Conservation (phyloP, 2,113 vertebrate species). For the Nothobranchius furzeri region DNA sequence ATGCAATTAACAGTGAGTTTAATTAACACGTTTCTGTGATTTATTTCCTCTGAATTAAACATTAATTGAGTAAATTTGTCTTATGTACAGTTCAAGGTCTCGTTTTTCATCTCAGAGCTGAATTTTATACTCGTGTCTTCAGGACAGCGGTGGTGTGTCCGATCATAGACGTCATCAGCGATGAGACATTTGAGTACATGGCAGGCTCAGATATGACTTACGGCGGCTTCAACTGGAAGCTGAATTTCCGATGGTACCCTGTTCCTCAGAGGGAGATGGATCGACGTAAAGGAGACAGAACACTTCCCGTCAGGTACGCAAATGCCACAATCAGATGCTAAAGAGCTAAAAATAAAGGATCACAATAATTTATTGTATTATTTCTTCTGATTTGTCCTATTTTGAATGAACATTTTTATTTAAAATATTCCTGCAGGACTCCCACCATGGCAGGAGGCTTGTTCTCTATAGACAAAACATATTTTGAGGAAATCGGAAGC, state of each 20-base stretch:
- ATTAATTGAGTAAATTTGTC: no score
- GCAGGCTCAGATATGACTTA: slow-evolving; percentile 99
- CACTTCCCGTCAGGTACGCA: slow-evolving; percentile 90
- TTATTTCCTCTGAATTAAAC: no score
- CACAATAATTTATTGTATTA: background rate
- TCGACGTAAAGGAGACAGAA: slow-evolving; percentile 94
- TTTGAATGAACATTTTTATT: background rate
- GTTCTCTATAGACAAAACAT: slow-evolving; percentile 95
- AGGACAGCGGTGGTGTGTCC: slow-evolving; percentile 96
- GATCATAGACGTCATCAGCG: slow-evolving; percentile 99
- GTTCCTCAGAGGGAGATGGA: slow-evolving; percentile 99
- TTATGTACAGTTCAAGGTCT: no score
- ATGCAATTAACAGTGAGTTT: no score
- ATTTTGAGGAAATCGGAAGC: slow-evolving; percentile 99
- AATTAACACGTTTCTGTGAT: no score
- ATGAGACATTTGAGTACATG: slow-evolving; percentile 99
- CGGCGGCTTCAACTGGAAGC: slow-evolving; percentile 97
- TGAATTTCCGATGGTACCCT: slow-evolving; percentile 98
- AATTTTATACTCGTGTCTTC: slow-evolving; percentile 12
- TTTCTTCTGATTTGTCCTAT: no score
- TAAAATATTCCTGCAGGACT: slow-evolving; percentile 80
- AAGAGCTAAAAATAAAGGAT: background rate
- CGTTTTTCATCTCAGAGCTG: no score
- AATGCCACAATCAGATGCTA: background rate
- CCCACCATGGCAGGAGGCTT: slow-evolving; percentile 98